Evolutionary conservation across 2,113 vertebrate genomes (phyloP).

Genomic region (Beaufortia kweichowensis): DNA sequence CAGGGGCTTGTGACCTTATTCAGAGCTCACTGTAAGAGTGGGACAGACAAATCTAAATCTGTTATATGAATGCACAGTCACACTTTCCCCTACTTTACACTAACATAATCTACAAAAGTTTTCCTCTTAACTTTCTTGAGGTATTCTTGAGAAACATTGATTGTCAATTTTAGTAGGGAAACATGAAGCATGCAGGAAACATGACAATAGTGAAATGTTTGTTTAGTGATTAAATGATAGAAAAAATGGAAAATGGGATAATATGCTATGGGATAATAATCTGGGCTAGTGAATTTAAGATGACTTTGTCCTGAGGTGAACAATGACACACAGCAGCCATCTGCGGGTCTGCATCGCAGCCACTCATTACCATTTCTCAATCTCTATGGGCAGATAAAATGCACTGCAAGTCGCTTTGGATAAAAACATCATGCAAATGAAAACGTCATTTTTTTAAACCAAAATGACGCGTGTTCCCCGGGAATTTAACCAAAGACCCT

Average conservation of each 20-base stretch:
- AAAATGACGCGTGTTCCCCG: too few species aligned
- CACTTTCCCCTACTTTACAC: not conserved
- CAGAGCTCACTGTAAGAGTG: slow-evolving; percentile 19
- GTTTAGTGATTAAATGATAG: not conserved
- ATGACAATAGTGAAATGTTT: not conserved
- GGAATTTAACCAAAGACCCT: too few species aligned
- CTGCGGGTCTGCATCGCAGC: slow-evolving; percentile 2
- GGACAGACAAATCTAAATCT: not conserved
- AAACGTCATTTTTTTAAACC: too few species aligned
- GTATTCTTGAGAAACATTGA: too few species aligned
- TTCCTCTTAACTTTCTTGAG: not conserved
- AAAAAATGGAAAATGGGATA: not conserved
- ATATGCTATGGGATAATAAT: not conserved
- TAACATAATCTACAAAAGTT: not conserved
- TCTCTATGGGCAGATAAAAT: too few species aligned
- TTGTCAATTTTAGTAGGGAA: too few species aligned
- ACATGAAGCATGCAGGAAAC: not conserved
- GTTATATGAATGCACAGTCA: slow-evolving; percentile 5
- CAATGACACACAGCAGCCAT: not conserved
- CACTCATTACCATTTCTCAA: slow-evolving; percentile 30
- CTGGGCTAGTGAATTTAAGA: not conserved
- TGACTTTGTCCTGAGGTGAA: not conserved
- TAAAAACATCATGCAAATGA: too few species aligned
- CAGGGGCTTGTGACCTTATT: slow-evolving; percentile 30
- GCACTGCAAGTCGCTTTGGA: too few species aligned